These are phyloP conservation scores for Pteropus alecto DNA, from an alignment of 2,113 vertebrate species.

Conservation along the genomic window DNA sequence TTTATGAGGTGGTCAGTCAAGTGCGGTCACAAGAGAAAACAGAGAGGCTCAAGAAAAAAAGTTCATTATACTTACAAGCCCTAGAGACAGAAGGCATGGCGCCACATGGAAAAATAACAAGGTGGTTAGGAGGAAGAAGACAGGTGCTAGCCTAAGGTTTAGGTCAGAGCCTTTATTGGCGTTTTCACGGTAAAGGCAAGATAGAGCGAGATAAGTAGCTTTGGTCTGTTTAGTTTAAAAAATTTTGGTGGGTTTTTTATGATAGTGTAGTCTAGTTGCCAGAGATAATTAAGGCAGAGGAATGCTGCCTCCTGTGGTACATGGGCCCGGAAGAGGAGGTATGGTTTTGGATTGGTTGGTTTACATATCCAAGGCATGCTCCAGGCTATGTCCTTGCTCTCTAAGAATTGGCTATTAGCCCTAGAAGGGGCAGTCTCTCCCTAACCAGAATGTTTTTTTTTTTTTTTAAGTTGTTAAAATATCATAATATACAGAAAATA, in stretches of 20 bases:
- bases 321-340: background rate
- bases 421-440: background rate
- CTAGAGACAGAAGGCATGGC: background rate
- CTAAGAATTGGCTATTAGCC: background rate
- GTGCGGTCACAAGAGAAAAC: background rate
- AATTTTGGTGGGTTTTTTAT: background rate
- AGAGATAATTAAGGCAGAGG: background rate
- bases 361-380: background rate
- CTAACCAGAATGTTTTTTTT: too few relatives aligned
- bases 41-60: background rate
- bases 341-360: background rate
- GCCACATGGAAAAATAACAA: background rate
- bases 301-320: background rate
- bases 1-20: background rate
- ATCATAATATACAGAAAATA: background rate
- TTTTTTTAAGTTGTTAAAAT: background rate
- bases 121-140: background rate
- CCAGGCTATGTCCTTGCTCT: background rate
- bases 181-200: background rate
- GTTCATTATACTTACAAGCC: background rate
- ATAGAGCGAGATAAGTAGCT: background rate
- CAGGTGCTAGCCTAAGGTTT: background rate
- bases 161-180: background rate
- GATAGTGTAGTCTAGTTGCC: background rate
- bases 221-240: background rate